Conservation (phyloP, 1,140 invertebrate species). For the Hyphantria cunea region DNA sequence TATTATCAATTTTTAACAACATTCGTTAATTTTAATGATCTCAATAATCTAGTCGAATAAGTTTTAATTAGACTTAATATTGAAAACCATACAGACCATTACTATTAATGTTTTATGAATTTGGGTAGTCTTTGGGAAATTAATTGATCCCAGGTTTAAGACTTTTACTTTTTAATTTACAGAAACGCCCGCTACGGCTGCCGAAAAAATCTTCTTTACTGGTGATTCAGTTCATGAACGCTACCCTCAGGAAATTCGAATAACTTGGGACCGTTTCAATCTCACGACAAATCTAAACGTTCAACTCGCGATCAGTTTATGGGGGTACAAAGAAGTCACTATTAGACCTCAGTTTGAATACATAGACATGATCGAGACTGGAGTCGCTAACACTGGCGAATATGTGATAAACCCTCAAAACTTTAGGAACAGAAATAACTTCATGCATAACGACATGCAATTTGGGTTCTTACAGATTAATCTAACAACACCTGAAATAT, state of each 20-base stretch:
- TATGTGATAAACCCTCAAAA: slow-evolving; percentile 87
- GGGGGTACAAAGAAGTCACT: slow-evolving; percentile 93
- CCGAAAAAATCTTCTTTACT: slow-evolving; percentile 92
- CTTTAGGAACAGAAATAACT: slow-evolving; percentile 87
- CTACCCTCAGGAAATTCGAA: slow-evolving; percentile 87
- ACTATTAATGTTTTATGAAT: no score
- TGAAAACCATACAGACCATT: no score
- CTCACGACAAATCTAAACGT: slow-evolving; percentile 91
- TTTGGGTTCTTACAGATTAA: slow-evolving; percentile 97
- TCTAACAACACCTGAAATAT: slow-evolving; percentile 89
- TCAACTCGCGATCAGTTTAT: slow-evolving; percentile 90
- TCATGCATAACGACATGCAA: slow-evolving; percentile 86
- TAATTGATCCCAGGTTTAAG: no score
- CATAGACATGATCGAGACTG: slow-evolving; percentile 84
- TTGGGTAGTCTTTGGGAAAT: no score
- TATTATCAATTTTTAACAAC: no score
- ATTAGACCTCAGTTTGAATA: slow-evolving; percentile 87
- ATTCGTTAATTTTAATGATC: no score
- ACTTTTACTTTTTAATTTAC: slow-evolving; percentile 32
- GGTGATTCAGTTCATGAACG: slow-evolving; percentile 87
- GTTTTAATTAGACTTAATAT: no score
- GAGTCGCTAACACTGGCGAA: slow-evolving; percentile 84
- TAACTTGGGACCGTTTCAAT: slow-evolving; percentile 92
- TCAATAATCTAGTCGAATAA: no score
- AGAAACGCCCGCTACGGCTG: slow-evolving; percentile 93